Conservation (phyloP, 2,888 invertebrate genomes). For the Leptinotarsa haldemani region DNA sequence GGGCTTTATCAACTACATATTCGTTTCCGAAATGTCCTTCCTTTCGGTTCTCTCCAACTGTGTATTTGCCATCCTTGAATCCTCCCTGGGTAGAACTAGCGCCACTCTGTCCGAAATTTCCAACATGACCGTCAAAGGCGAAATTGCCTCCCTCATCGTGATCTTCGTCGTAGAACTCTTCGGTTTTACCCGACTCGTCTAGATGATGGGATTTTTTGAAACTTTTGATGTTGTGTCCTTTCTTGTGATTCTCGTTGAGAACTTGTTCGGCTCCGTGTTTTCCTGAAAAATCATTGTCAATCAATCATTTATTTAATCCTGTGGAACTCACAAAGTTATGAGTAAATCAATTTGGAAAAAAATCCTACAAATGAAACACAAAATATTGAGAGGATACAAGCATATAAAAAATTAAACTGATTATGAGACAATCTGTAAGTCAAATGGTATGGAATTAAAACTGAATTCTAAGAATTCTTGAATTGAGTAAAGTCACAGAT, state of each 20-base stretch:
- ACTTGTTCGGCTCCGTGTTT: conserved; percentile 71
- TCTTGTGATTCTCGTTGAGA: conserved; percentile 72
- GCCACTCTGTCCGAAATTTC: conserved; percentile 71
- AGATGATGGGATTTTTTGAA: conserved; percentile 76
- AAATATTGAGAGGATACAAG: too few relatives aligned
- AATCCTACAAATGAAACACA: too few relatives aligned
- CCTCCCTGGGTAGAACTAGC: conserved; percentile 72
- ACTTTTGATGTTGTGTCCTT: conserved; percentile 75
- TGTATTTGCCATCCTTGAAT: conserved; percentile 71
- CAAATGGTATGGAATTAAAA: too few relatives aligned
- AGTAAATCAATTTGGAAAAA: too few relatives aligned
- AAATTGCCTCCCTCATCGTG: conserved; percentile 74
- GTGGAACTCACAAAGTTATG: too few relatives aligned
- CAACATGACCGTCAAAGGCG: conserved; percentile 70
- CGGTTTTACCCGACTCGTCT: conserved; percentile 75
- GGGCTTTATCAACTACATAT: conserved; percentile 70
- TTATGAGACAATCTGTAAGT: too few relatives aligned
- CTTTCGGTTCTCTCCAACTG: conserved; percentile 68
- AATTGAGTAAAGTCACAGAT: too few relatives aligned
- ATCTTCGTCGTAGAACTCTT: conserved; percentile 75
- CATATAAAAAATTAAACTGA: too few relatives aligned
- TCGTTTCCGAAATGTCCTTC: conserved; percentile 71
- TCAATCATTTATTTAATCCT: too few relatives aligned
- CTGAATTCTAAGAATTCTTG: too few relatives aligned
- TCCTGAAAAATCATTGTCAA: conserved; percentile 52